Conservation (phyloP, 2,888 invertebrate genomes). For the Hanleya hanleyi region DNA sequence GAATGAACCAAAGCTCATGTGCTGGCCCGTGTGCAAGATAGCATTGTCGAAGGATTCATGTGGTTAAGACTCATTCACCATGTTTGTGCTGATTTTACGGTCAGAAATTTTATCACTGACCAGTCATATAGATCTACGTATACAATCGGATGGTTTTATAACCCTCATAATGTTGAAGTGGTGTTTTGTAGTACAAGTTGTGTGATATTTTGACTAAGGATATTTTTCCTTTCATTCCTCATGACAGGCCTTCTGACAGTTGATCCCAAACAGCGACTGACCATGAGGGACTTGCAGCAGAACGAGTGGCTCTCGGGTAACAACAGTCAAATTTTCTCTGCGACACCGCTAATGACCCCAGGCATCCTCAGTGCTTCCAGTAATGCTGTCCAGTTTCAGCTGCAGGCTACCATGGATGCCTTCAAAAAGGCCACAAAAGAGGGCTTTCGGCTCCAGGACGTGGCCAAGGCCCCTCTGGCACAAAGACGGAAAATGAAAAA, state of each 20-base stretch:
- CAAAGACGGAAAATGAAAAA: conserved; percentile 79
- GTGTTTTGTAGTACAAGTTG: no score
- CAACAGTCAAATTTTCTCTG: conserved; percentile 66
- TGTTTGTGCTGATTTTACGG: no score
- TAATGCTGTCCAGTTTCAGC: conserved; percentile 76
- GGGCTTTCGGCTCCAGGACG: conserved; percentile 84
- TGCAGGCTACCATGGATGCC: conserved; percentile 81
- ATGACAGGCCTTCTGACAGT: conserved; percentile 82
- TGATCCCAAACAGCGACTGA: conserved; percentile 83
- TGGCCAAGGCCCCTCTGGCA: conserved; percentile 82
- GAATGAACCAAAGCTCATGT: no score
- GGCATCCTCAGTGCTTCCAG: conserved; percentile 76
- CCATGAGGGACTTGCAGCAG: conserved; percentile 80
- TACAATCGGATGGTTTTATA: no score
- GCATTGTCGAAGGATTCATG: no score
- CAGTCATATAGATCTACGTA: no score
- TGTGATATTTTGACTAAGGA: no score
- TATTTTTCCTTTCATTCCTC: conserved; percentile 20
- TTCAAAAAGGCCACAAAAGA: conserved; percentile 82
- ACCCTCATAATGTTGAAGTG: no score
- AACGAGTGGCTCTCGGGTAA: conserved; percentile 80
- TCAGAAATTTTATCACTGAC: no score
- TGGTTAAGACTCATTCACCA: no score
- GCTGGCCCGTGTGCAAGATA: no score
- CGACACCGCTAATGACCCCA: conserved; percentile 79